Conservation (phyloP, 2,888 invertebrate species). For the Drosophila paramelanica region DNA sequence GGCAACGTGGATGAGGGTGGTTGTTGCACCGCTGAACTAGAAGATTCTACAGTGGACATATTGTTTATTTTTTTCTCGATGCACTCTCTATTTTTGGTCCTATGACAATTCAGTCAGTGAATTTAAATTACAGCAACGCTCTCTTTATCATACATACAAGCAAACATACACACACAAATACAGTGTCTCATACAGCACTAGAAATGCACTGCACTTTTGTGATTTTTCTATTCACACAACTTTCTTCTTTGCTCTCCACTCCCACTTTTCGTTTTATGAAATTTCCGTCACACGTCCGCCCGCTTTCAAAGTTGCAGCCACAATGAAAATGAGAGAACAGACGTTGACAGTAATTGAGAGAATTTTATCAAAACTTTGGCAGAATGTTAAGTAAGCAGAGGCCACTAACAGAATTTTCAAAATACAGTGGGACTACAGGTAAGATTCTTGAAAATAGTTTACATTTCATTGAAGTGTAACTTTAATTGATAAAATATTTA, state of each 20-base stretch:
- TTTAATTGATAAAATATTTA: not conserved
- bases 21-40: constrained; percentile 85
- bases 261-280: constrained; percentile 32
- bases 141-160: constrained; percentile 18
- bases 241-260: constrained; percentile 58
- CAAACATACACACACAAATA: constrained; percentile 25
- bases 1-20: constrained; percentile 83
- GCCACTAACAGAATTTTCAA: constrained; percentile 20
- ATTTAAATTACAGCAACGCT: constrained; percentile 25
- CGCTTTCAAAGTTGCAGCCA: constrained; percentile 32
- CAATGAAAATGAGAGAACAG: constrained; percentile 33
- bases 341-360: constrained; percentile 11
- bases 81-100: constrained; percentile 13
- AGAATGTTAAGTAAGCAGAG: constrained; percentile 16
- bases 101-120: constrained; percentile 24
- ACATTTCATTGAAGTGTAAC: no score
- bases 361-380: constrained; percentile 6
- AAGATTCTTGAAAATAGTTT: not conserved
- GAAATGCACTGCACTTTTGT: constrained; percentile 56
- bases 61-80: constrained; percentile 4
- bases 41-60: constrained; percentile 86
- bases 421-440: constrained; percentile 1
- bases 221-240: constrained; percentile 57
- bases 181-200: constrained; percentile 26
- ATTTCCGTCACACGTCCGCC: constrained; percentile 27